Evolutionary conservation across 2,888 invertebrate species (phyloP).

Genomic region (Trissolcus japonicus): DNA sequence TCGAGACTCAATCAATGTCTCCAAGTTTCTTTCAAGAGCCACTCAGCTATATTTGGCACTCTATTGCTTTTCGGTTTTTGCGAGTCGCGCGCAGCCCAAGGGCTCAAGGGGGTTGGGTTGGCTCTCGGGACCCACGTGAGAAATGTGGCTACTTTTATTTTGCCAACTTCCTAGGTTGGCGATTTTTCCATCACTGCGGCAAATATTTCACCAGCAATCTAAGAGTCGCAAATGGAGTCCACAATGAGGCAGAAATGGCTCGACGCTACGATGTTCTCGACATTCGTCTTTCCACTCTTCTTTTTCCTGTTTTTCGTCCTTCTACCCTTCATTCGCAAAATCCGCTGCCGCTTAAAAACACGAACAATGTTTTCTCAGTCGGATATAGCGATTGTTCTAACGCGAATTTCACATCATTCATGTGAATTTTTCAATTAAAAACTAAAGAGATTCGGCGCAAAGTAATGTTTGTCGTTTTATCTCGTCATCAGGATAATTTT

Average conservation of each 20-base stretch:
- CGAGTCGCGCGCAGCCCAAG: slow-evolving; percentile 56
- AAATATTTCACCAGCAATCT: slow-evolving; percentile 75
- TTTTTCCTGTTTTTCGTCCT: slow-evolving; percentile 41
- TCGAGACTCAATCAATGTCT: slow-evolving; percentile 72
- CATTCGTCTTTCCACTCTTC: slow-evolving; percentile 72
- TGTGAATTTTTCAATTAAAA: slow-evolving; percentile 26
- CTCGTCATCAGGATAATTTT: neutral
- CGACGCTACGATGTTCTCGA: slow-evolving; percentile 70
- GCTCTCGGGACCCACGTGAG: slow-evolving; percentile 64
- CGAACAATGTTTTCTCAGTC: slow-evolving; percentile 40
- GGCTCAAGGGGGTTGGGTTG: slow-evolving; percentile 48
- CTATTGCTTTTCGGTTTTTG: slow-evolving; percentile 73
- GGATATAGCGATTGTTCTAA: slow-evolving; percentile 46
- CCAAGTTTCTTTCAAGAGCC: slow-evolving; percentile 69
- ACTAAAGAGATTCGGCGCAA: slow-evolving; percentile 5
- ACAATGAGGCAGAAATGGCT: slow-evolving; percentile 76
- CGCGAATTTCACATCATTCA: slow-evolving; percentile 28
- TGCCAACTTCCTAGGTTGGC: slow-evolving; percentile 73
- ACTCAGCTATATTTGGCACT: slow-evolving; percentile 64
- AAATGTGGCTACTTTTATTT: slow-evolving; percentile 75
- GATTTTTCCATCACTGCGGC: slow-evolving; percentile 75
- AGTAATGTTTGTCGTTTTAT: slow-evolving; percentile 1
- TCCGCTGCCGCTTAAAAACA: slow-evolving; percentile 51
- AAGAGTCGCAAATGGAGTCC: slow-evolving; percentile 76
- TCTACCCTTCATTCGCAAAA: slow-evolving; percentile 51